Evolutionary conservation across 1,140 invertebrate species (phyloP), one percentile per base, ranked within the genome.

Genomic region (Ceratoteleas bidentatus): DNA sequence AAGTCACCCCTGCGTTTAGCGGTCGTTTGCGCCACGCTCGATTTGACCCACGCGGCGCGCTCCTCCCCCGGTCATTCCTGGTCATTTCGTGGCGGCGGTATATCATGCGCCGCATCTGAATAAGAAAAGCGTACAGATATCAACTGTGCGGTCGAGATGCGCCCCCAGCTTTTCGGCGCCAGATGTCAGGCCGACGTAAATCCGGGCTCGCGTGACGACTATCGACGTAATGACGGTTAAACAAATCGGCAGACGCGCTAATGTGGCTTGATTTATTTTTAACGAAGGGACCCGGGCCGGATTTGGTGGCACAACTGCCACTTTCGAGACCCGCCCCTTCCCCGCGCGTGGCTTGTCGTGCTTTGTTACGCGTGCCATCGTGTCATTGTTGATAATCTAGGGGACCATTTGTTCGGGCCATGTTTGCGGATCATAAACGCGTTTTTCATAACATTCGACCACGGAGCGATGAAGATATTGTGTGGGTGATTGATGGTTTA

Each of bases 261-360:
- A 74, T 74, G 60, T 65, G 70, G 38, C 43, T 57, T 74, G 70
- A 74, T 74, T 74, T 74, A 74, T 74, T 74, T 74, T 64, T 74
- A 65, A 74, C 53, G 60, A 61, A 24, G 15, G 6, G 36, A 36
- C 24, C 53, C 15, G 49, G 40, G 40, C 40, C 40, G 40, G n/a
- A 43, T n/a, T 9, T n/a, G 40, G 24, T 24, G 40, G 40, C 8
- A 40, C 49, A 64, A 64, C 49, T 34, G 58, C 36, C 36, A 14
- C 40, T 33, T 16, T 52, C 3, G 50, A 24, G 24, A 4, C 24
- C 24, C 24, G 24, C 24, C 24, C 24, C 24, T 24, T 24, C 24
- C 24, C 24, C 24, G 24, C 24, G 24, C 24, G 24, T 24, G 24
- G 24, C 24, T 24, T 24, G 24, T 24, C 24, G 24, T 4, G 24